Conservation (phyloP, 2,113 vertebrate species). For the Natator depressus region DNA sequence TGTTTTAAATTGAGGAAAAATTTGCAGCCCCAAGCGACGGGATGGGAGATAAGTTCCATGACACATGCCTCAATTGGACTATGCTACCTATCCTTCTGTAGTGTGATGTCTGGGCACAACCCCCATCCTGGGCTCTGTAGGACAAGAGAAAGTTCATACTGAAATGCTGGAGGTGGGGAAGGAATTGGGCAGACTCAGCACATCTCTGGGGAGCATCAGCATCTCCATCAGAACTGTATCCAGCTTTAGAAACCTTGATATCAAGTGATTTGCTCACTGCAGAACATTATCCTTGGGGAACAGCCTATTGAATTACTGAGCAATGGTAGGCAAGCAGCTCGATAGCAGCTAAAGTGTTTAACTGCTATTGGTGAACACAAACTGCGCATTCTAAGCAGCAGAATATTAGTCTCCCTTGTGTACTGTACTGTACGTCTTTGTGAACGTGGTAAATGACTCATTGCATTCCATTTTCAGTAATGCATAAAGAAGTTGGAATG, state of each 20-base stretch:
- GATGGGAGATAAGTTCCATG: constrained; percentile 77
- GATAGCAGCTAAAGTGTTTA: constrained; percentile 16
- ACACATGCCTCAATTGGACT: constrained; percentile 51
- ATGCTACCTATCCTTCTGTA: constrained; percentile 12
- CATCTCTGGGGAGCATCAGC: neutral
- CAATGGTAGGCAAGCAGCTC: neutral
- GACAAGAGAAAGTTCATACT: neutral
- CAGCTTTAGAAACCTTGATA: neutral
- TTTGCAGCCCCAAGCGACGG: constrained; percentile 75
- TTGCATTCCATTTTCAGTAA: constrained; percentile 34
- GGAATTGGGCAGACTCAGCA: neutral
- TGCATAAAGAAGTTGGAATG: neutral
- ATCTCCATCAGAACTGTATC: neutral
- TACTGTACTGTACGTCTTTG: neutral
- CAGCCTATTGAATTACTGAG: neutral
- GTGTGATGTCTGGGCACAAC: constrained; percentile 45
- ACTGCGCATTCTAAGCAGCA: neutral
- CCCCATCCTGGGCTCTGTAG: constrained; percentile 47
- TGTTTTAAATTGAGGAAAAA: constrained; percentile 75
- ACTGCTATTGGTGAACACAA: neutral
- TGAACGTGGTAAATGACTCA: constrained; percentile 25
- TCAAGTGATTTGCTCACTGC: neutral
- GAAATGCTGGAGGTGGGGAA: neutral
- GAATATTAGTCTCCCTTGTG: neutral
- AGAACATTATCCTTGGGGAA: neutral